Conservation (phyloP, 1,140 invertebrate species). For the Papilio aristodemus region DNA sequence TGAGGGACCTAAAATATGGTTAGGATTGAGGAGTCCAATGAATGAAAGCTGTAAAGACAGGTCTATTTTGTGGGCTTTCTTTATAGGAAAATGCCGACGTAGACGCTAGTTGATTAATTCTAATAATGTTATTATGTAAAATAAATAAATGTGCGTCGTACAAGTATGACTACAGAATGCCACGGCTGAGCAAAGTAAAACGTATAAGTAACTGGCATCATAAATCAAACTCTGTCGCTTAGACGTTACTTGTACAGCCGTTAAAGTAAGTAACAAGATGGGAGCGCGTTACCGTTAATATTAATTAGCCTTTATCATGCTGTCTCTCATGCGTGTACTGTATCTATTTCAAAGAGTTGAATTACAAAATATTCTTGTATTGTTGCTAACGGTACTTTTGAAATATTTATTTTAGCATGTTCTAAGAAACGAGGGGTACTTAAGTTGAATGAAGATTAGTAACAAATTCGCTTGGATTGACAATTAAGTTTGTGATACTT, state of each 20-base stretch:
- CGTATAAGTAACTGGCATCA: slow-evolving; percentile 44
- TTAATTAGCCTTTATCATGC: slow-evolving; percentile 23
- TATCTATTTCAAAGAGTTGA: slow-evolving; percentile 17
- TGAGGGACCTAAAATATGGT: too few relatives aligned
- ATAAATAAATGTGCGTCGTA: neutral
- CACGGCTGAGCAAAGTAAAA: slow-evolving; percentile 39
- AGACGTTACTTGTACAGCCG: slow-evolving; percentile 41
- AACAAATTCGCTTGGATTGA: too few relatives aligned
- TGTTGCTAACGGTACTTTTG: neutral
- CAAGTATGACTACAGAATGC: slow-evolving; percentile 35
- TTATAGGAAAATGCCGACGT: too few relatives aligned
- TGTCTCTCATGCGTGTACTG: neutral
- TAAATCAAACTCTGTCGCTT: slow-evolving; percentile 45
- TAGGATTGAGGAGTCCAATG: too few relatives aligned
- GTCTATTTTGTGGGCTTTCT: too few relatives aligned
- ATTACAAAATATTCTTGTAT: neutral
- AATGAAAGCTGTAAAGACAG: too few relatives aligned
- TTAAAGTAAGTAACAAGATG: slow-evolving; percentile 47
- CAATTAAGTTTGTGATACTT: too few relatives aligned
- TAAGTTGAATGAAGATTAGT: too few relatives aligned
- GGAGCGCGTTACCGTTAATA: slow-evolving; percentile 41
- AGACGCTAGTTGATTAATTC: too few relatives aligned
- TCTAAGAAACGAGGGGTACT: too few relatives aligned
- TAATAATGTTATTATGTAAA: too few relatives aligned
- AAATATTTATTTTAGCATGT: neutral